phyloP scores from a whole-genome alignment of 30 jellyfish, hydroid and myxozoan species.

The Aurelia coerulea region DNA sequence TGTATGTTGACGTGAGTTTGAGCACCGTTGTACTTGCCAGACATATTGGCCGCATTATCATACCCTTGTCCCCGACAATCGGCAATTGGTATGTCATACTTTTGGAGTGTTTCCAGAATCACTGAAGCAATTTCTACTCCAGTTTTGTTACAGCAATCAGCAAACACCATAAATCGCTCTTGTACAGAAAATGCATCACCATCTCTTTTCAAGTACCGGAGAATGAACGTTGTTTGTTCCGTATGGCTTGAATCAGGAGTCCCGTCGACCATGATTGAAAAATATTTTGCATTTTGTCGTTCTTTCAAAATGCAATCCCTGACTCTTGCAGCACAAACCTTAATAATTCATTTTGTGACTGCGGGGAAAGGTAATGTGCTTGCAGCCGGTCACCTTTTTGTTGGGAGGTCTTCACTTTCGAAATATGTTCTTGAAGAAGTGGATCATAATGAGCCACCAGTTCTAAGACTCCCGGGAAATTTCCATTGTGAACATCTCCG shows the following conservation, averaged over 20 bases:
- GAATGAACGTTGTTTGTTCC: conserved; percentile 19
- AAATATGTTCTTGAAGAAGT: conserved; percentile 18
- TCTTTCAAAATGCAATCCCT: conserved; percentile 14
- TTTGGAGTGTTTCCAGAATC: conserved; percentile 53
- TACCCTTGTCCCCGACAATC: conserved; percentile 79
- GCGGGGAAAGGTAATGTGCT: conserved; percentile 42
- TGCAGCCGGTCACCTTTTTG: conserved; percentile 13
- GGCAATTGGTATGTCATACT: conserved; percentile 45
- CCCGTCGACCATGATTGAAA: conserved; percentile 29
- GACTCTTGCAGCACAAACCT: conserved; percentile 2
- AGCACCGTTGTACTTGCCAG: conserved; percentile 76
- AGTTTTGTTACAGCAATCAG: conserved; percentile 57
- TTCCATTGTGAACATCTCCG: conserved; percentile 51
- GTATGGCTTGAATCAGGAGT: conserved; percentile 41
- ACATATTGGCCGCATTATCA: conserved; percentile 73
- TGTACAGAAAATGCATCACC: conserved; percentile 13
- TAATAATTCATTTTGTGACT: conserved; percentile 18
- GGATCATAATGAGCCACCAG: conserved; percentile 32
- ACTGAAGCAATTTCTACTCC: conserved; percentile 58
- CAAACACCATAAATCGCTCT: conserved; percentile 47
- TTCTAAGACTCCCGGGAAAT: conserved; percentile 43
- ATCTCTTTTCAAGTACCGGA: neutral
- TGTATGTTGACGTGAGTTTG: conserved; percentile 61
- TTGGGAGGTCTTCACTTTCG: conserved; percentile 30
- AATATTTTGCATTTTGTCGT: conserved; percentile 24